Base-by-base conservation (phyloP, 2,797 vertebrate species). In the Esox masquinongy region DNA sequence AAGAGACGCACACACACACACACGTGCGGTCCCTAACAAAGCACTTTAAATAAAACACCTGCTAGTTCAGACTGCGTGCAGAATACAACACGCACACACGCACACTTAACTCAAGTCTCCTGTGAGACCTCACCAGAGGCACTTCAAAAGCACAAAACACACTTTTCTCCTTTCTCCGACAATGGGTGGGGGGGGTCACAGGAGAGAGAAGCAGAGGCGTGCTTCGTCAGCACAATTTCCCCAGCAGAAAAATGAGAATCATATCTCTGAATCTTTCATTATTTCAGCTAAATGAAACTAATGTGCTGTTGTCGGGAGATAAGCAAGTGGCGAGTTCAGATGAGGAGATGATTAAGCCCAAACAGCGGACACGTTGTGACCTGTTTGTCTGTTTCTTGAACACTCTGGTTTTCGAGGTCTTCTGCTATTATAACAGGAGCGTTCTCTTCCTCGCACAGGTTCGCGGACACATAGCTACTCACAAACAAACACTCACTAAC, bases 271-370 rank as follows among this genome's bases (percentile, higher is more conserved):
- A 53, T 70, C 14, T 31, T 51, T 68, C 50, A 56, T 81, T 82
- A 75, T 70, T 61, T 75, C 24, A 66, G 77, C 73, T 67, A 36
- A 76, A 72, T 80, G 43, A 80, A 70, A 64, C 63, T 43, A 5
- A 26, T 19, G 0, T 34, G 19, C 39, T 73, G 50, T n/a, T 64
- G 56, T 39, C 22, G 34, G 56, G 34, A 51, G 70, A 2, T 17
- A n/a, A 26, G 31, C 16, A 69, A 56, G 14, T 19, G 53, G 2
- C 29, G 29, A 67, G 64, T 29, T 4, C 14, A 67, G 64, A 36
- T 8, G 26, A 67, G 64, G 29, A 7, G 50, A 51, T 17, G 50
- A 51, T 51, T 16, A 14, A 16, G 34, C 26, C 14, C 17, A 31
- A 68, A 68, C 31, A 39, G 66, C 31, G 4, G 14, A 68, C 5